phyloP scores from a whole-genome alignment of 2,113 vertebrate species.

The Pipa parva region DNA sequence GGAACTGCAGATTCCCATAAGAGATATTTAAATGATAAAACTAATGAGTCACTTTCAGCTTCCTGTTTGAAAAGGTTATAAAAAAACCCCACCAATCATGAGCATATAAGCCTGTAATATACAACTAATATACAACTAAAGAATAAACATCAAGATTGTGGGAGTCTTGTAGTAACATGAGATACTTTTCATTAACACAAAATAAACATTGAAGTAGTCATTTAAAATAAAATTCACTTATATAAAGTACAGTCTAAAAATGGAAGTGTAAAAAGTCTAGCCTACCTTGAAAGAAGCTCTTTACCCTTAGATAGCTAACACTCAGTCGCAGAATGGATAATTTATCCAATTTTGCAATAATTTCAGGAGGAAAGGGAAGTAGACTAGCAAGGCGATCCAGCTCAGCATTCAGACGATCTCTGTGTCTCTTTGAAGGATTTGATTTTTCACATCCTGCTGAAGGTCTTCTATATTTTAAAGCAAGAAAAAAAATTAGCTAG shows the following conservation, averaged over 20 bases:
- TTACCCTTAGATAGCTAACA: slow-evolving; percentile 92
- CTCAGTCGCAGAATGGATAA: slow-evolving; percentile 91
- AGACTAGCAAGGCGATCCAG: slow-evolving; percentile 91
- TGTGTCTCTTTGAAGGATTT: slow-evolving; percentile 92
- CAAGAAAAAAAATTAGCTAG: too few relatives aligned
- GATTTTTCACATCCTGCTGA: slow-evolving; percentile 76
- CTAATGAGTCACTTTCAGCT: neutral
- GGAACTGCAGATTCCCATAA: too few relatives aligned
- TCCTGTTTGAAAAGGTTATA: neutral
- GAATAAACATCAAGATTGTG: too few relatives aligned
- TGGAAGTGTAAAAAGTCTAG: neutral
- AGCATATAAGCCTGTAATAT: too few relatives aligned
- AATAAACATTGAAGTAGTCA: too few relatives aligned
- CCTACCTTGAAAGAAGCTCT: slow-evolving; percentile 95
- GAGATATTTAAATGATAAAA: too few relatives aligned
- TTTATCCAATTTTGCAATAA: slow-evolving; percentile 94
- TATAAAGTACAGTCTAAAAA: too few relatives aligned
- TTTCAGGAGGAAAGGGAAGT: slow-evolving; percentile 84
- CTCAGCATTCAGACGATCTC: slow-evolving; percentile 90
- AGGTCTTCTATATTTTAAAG: slow-evolving; percentile 71
- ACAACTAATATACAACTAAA: too few relatives aligned
- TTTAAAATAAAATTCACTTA: too few relatives aligned
- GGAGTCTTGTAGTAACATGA: too few relatives aligned
- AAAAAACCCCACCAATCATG: too few relatives aligned
- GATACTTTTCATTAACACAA: too few relatives aligned